Percentiles rank a stretch among this genome's conserved stretches.
phyloP scores from a whole-genome alignment of 2,797 vertebrate genomes.

The Cottoperca gobio region DNA sequence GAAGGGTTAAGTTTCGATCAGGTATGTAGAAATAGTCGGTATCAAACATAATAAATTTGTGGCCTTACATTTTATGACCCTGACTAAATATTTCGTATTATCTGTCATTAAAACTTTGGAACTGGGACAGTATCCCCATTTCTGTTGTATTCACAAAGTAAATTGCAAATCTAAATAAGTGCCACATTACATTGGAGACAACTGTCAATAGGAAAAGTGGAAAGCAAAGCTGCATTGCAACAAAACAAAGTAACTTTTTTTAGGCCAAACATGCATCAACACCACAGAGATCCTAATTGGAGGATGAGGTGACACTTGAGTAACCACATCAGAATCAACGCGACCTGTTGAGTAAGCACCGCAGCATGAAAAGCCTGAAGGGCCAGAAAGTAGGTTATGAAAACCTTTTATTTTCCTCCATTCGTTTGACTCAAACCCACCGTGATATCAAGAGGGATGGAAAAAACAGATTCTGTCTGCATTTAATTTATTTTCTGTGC shows the following conservation, averaged over 20 bases:
- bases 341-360: constrained; percentile 19
- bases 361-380: constrained; percentile 35
- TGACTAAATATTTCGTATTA: not conserved
- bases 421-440: constrained; percentile 3
- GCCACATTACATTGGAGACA: not conserved
- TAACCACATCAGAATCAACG: constrained; percentile 6
- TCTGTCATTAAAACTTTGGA: not conserved
- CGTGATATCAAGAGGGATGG: not conserved
- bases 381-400: constrained; percentile 39
- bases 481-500: constrained; percentile 26
- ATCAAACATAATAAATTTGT: not conserved
- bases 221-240: not conserved
- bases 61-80: not conserved
- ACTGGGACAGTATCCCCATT: too few relatives aligned
- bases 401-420: constrained; percentile 11
- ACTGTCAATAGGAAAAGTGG: not conserved
- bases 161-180: not conserved
- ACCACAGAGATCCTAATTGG: constrained; percentile 17
- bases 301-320: constrained; percentile 11
- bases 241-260: not conserved
- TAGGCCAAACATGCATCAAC: not conserved
- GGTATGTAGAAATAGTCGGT: not conserved
- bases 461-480: constrained; percentile 7
- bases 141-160: not conserved
- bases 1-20: not conserved